phyloP scores from a whole-genome alignment of 35 echinoderm and acorn worm genomes.

The Acanthaster planci region DNA sequence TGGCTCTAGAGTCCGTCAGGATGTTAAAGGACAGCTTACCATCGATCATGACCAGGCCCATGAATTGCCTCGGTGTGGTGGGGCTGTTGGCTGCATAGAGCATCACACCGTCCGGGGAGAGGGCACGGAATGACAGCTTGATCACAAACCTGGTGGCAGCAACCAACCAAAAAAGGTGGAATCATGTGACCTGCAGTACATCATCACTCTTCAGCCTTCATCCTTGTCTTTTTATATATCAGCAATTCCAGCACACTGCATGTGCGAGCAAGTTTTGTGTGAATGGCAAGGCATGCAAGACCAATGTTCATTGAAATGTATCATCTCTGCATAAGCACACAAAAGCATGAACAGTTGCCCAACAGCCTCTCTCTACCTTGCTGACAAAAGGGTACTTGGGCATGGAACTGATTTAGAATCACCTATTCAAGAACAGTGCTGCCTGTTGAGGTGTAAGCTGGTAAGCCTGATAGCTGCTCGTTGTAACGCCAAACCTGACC shows the following conservation, averaged over 20 bases:
- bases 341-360: no score
- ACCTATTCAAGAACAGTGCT: slow-evolving; percentile 10
- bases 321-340: no score
- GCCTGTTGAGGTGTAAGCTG: slow-evolving; percentile 2
- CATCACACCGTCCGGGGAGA: slow-evolving; percentile 74
- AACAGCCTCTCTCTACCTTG: no score
- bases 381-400: no score
- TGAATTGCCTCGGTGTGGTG: slow-evolving; percentile 38
- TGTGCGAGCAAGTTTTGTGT: no score
- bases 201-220: no score
- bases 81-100: slow-evolving; percentile 60
- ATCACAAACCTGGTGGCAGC: slow-evolving; percentile 75
- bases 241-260: no score
- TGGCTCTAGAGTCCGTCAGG: slow-evolving; percentile 33
- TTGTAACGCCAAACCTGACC: slow-evolving; percentile 65
- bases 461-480: slow-evolving; percentile 57
- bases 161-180: neutral
- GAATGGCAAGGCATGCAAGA: no score
- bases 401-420: no score
- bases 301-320: no score
- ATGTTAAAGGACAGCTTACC: slow-evolving; percentile 77
- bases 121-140: slow-evolving; percentile 68
- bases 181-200: no score
- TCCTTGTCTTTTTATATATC: no score
- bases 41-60: slow-evolving; percentile 55